Base-by-base conservation (phyloP, 64 coral and sea anemone genomes). In the Cladopsammia gracilis region DNA sequence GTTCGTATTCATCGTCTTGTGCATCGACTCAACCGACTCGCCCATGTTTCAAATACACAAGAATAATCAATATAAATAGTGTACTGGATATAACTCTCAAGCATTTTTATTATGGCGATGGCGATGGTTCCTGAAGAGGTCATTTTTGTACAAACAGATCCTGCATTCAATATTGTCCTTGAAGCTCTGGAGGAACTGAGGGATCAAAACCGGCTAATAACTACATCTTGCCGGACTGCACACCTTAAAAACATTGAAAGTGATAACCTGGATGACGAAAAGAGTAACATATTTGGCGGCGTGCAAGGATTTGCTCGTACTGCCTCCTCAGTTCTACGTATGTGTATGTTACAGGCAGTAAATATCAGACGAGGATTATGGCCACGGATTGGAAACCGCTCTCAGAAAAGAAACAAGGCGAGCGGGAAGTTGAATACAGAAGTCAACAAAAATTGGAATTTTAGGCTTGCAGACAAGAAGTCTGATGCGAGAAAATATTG, bases 61-160 rank as follows among this genome's bases (percentile, higher is more conserved):
- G 34, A 34, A 34, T 34, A 34, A 34, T 34, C 34, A 34, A 34
- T 34, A 34, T 34, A 34, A 34, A 34, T 34, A 34, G 34, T 34
- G 34, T 34, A 34, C 34, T 34, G 34, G 34, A 34, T 34, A n/a
- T n/a, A 34, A 34, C 34, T 34, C 34, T 34, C 34, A 34, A 34
- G 34, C 34, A 34, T 34, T 34, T 34, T 2, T 34, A 34, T 34
- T 11, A 56, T 56, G 52, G 52, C 52, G 11, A 56, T 56, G 6
- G 11, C 11, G 52, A 34, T 34, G n/a, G 25, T 10, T 70, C 22
- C 9, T 22, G 22, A 19, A 67, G 82, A 86, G 24, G 62, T 26
- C 10, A 75, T 89, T 18, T 90, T 90, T 69, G 72, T 64, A 8
- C 56, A 77, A 76, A 90, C 88, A 62, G 88, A 90, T 62, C 19